Evolutionary conservation across 1,140 invertebrate species (phyloP), one percentile per base, ranked within the genome.

Genomic region (Rhizoglyphus robini): DNA sequence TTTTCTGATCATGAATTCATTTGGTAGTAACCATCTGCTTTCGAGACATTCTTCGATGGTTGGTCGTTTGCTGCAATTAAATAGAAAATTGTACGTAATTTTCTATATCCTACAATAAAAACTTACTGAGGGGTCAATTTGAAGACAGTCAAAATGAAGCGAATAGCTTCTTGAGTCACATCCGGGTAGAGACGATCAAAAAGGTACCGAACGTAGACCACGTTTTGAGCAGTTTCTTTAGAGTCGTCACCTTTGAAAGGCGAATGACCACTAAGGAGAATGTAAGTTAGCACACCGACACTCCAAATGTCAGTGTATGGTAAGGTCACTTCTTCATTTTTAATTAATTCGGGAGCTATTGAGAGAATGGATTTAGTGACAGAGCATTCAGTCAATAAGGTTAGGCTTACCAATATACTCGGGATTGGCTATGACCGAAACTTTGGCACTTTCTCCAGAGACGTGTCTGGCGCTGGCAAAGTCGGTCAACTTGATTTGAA

Each of bases 221-320:
- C 90, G 75, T 97, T 96, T 72, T 90, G 84, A 67, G 84, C 83
- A 0, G 90, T 95, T 74, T 96, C 90, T 29, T 85, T 81, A 57
- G 87, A 83, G 68, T 84, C 85, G 27, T 81, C 79, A 4, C 90
- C 92, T 57, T 81, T 79, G 83, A 96, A 99, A 34, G 96, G 92
- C 36, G 93, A 90, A 11, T 84, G 83, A 11, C 96, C 96, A 15
- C 91, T 95, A 34, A 99, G 76, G 74, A 99, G 79, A n/a, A 96
- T 80, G 77, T 98, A 99, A 1, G 88, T 82, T 0, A 99, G 77
- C 4, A 93, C 88, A 27, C 91, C 96, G 27, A 98, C 79, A 57
- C 87, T 87, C 96, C 96, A 99, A 69, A 98, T 86, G 76, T 99
- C 96, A 30, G 88, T 89, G 73, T 93, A 87, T 2, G 86, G 86